Evolutionary conservation across 1,140 invertebrate genomes (phyloP), one percentile per base, ranked within the genome.

Genomic region (Sycophaga agraensis): DNA sequence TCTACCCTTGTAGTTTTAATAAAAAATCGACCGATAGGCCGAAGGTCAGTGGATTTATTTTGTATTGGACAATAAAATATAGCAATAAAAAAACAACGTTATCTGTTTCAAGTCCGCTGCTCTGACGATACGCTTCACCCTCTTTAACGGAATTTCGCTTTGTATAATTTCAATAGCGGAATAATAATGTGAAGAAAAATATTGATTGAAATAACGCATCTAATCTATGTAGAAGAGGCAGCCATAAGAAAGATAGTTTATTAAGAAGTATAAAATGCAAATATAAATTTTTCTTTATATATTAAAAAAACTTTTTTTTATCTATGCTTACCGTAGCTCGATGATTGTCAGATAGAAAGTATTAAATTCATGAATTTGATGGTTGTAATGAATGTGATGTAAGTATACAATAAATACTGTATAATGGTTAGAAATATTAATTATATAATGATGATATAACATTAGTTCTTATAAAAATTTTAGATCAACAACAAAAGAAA

Each of bases 321-420:
- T 35, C 9, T 50, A 11, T 59, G 56, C 45, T 59, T 59, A 59
- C 45, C 56, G 6, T 42, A 40, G 9, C 8, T 49, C 7, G 56
- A 40, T 50, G 45, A 31, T 59, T 17, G 12, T 45, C 54, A 21
- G 16, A 56, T 43, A 42, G 45, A 45, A 35, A 45, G 16, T 45
- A 19, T 45, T 31, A n/a, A n/a, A n/a, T n/a, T n/a, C n/a, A n/a
- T n/a, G n/a, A n/a, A n/a, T n/a, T n/a, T n/a, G n/a, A n/a, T n/a
- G n/a, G n/a, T n/a, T n/a, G n/a, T n/a, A n/a, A n/a, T n/a, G n/a
- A n/a, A n/a, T n/a, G n/a, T n/a, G n/a, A n/a, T n/a, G n/a, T n/a
- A n/a, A n/a, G n/a, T n/a, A n/a, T n/a, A n/a, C n/a, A n/a, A n/a
- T n/a, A n/a, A n/a, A n/a, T n/a, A n/a, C n/a, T n/a, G n/a, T n/a